Conservation (phyloP, 2,113 vertebrate species). For the Saguinus imperator region DNA sequence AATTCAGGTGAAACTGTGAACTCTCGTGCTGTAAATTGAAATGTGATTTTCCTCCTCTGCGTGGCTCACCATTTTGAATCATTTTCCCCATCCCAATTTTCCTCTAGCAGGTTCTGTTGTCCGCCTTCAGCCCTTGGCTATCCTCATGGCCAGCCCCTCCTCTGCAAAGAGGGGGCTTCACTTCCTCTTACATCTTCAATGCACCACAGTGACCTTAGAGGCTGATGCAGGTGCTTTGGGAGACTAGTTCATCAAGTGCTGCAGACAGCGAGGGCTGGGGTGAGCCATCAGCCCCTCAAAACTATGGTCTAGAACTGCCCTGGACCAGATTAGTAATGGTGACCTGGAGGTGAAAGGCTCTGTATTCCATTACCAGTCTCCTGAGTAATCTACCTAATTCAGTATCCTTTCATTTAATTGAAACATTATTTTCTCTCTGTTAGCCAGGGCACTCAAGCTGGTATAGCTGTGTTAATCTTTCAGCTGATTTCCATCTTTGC, state of each 20-base stretch:
- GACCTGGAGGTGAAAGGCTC: slow-evolving; percentile 77
- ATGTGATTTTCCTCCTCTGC: neutral
- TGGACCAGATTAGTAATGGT: slow-evolving; percentile 73
- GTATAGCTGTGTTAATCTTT: slow-evolving; percentile 78
- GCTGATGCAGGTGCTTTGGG: slow-evolving; percentile 53
- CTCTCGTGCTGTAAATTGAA: neutral
- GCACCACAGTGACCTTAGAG: slow-evolving; percentile 69
- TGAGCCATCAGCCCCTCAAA: slow-evolving; percentile 75
- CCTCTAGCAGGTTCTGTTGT: neutral
- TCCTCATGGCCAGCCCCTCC: neutral
- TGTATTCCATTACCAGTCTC: slow-evolving; percentile 78
- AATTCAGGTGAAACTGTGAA: neutral
- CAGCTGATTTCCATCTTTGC: slow-evolving; percentile 78
- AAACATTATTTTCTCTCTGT: slow-evolving; percentile 81
- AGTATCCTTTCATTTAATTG: slow-evolving; percentile 80
- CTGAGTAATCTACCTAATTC: slow-evolving; percentile 78
- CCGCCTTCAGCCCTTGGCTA: neutral
- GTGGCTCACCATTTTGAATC: neutral
- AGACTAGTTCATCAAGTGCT: slow-evolving; percentile 71
- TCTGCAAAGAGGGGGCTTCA: slow-evolving; percentile 19
- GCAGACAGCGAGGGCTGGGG: slow-evolving; percentile 72
- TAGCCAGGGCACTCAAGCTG: slow-evolving; percentile 72
- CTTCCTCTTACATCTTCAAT: slow-evolving; percentile 56
- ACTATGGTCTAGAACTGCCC: slow-evolving; percentile 72
- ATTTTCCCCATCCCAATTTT: neutral